Evolutionary conservation across 2,113 vertebrate genomes (phyloP).

Genomic region (Lepisosteus osseus): DNA sequence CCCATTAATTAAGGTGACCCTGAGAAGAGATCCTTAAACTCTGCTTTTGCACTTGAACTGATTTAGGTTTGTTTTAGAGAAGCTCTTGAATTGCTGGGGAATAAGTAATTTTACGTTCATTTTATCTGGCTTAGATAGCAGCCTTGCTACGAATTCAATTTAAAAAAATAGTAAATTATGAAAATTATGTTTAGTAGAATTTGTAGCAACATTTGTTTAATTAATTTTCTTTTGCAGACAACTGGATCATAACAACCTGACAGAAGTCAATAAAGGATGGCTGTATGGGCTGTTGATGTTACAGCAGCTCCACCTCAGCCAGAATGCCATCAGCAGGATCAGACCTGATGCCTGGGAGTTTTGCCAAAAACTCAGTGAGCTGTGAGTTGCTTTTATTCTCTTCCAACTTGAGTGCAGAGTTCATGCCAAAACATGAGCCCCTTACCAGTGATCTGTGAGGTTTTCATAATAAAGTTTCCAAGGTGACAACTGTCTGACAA

Average conservation of each 20-base stretch:
- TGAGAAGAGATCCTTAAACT: too few relatives aligned
- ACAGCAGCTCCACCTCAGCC: conserved; percentile 89
- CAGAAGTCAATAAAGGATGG: conserved; percentile 94
- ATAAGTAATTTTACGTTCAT: too few relatives aligned
- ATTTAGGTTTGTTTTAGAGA: too few relatives aligned
- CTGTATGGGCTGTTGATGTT: conserved; percentile 90
- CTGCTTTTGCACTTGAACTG: too few relatives aligned
- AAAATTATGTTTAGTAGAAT: too few relatives aligned
- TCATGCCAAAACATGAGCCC: conserved; percentile 55
- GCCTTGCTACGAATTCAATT: too few relatives aligned
- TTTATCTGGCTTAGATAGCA: too few relatives aligned
- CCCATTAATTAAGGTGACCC: too few relatives aligned
- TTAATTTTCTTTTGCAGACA: conserved; percentile 65
- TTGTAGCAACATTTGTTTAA: background rate
- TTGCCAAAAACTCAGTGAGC: conserved; percentile 92
- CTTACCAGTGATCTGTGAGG: conserved; percentile 59
- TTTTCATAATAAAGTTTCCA: conserved; percentile 67
- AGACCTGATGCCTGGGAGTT: conserved; percentile 92
- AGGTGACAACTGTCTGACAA: conserved; percentile 37
- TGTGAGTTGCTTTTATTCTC: conserved; percentile 80
- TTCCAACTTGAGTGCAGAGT: conserved; percentile 41
- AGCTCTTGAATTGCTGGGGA: too few relatives aligned
- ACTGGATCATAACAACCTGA: conserved; percentile 93
- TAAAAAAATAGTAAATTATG: too few relatives aligned
- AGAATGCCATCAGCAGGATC: conserved; percentile 90